Base-by-base conservation (phyloP, 2,797 vertebrate genomes). In the Sebastes jordani region DNA sequence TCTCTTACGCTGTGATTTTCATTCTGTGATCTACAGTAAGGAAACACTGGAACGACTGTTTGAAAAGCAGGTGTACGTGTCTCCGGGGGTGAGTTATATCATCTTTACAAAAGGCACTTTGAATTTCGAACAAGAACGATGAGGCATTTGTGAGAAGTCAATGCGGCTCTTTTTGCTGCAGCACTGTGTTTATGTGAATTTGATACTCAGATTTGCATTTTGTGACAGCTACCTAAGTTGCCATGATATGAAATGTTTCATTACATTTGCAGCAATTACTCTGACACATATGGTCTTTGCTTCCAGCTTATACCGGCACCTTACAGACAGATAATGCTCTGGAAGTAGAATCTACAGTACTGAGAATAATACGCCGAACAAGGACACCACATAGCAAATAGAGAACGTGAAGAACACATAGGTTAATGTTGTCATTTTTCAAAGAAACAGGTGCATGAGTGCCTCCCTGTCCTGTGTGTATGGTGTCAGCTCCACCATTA, bases 21-120 rank as follows among this genome's bases (percentile, higher is more conserved):
- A 30, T 52, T 46, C 9, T 64, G 36, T 77, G 29, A 59, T 74
- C 27, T 18, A 25, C 20, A 8, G 7, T 64, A 6, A 58, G 23
- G n/a, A n/a, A 72, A 65, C 30, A 65, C 23, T 25, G 42, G 23
- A 52, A 42, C 6, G 20, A 22, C 32, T 42, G n/a, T 70, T 20
- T 78, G n/a, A 69, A 80, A 77, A 76, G 23, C 52, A 3, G 3
- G 10, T 52, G n/a, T 38, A 59, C 20, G 14, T 18, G 18, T 74
- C 25, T 63, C 30, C 6, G 2, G 22, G 22, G 30, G 9, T 55
- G 63, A 70, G 62, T 67, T 76, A 61, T 66, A 25, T 74, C 11
- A 20, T 63, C 32, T 72, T 74, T 34, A 78, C 64, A 66, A 67
- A 63, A 81, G 46, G 20, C n/a, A 32, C n/a, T 61, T 32, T 59